Evolutionary conservation across 2,113 vertebrate genomes (phyloP), one percentile per base, ranked within the genome.

Genomic region (Aegithalos caudatus): DNA sequence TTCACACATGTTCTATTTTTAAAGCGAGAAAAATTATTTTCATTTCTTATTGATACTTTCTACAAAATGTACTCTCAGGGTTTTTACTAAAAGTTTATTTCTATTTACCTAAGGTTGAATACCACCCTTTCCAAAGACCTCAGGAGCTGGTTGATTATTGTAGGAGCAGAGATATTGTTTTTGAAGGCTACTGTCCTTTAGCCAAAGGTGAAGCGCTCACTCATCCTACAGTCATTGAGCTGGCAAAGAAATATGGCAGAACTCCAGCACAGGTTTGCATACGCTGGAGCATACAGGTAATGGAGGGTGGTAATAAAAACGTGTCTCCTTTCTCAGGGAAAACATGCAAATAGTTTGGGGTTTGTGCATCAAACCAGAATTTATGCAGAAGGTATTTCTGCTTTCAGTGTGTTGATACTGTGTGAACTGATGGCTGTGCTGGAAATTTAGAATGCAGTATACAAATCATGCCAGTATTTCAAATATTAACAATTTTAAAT

Each of bases 81-180:
- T 6, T 78, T 79, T 95, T 64, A 38, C 29, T 71, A 14, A 18
- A 64, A 72, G 9, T 47, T 60, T 86, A 5, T 82, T 77, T 73
- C 54, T 90, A 0, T 74, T 94, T 91, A 2, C 47, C 80, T 67
- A 48, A 98, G 98, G 93, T 98, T 87, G 97, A 98, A 96, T 98
- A 98, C 73, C 97, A 99, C 92, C 98, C 98, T 84, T 99, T 98
- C 92, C 98, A 98, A 97, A 98, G 98, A 91, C 97, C 98, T 77
- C 97, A 94, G 81, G 95, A 97, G 21, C 89, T 98, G 82, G 89
- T 97, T 28, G 92, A 98, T 62, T 98, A 98, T 54, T 99, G 98
- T 80, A 95, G 38, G 73, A 96, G 90, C 56, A 96, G 97, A 95
- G 95, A 96, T 40, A 98, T 98, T 73, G 97, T 97, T 90, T 98